Evolutionary conservation across 2,888 invertebrate species (phyloP).

Genomic region (Kuschelorhynchus macadamiae): DNA sequence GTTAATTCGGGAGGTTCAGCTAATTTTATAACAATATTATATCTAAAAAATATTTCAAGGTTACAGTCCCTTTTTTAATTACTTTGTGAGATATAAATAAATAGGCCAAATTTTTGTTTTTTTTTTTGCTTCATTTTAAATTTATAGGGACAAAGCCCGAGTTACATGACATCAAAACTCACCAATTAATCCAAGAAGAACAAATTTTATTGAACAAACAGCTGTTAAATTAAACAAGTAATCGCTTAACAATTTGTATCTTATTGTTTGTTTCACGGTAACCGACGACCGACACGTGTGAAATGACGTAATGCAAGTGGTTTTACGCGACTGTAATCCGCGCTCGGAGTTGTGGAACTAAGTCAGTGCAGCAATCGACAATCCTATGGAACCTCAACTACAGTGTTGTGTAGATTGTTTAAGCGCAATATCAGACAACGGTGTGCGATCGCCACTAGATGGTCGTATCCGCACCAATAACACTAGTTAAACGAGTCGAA

Average conservation of each 20-base stretch:
- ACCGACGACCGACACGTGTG: constrained; percentile 29
- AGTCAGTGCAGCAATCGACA: constrained; percentile 19
- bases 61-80: too few relatives aligned
- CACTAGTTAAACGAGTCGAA: too few relatives aligned
- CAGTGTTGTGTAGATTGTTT: constrained; percentile 11
- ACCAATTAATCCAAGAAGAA: constrained; percentile 25
- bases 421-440: constrained; percentile 33
- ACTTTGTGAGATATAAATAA: too few relatives aligned
- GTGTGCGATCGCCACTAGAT: constrained; percentile 22
- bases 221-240: constrained; percentile 29
- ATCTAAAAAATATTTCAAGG: too few relatives aligned
- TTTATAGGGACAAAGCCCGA: too few relatives aligned
- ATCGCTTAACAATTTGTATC: constrained; percentile 26
- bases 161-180: too few relatives aligned
- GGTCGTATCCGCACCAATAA: constrained; percentile 30
- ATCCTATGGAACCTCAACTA: constrained; percentile 13
- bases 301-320: constrained; percentile 21
- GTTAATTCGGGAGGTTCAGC: too few relatives aligned
- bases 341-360: constrained; percentile 26
- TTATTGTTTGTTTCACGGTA: constrained; percentile 5
- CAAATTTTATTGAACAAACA: constrained; percentile 25
- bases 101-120: too few relatives aligned
- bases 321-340: constrained; percentile 21
- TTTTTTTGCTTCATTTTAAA: too few relatives aligned
- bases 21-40: too few relatives aligned